Percentiles rank a stretch among this genome's conserved stretches.
Conservation (phyloP, 2,113 vertebrate genomes). For the Trichechus manatus region DNA sequence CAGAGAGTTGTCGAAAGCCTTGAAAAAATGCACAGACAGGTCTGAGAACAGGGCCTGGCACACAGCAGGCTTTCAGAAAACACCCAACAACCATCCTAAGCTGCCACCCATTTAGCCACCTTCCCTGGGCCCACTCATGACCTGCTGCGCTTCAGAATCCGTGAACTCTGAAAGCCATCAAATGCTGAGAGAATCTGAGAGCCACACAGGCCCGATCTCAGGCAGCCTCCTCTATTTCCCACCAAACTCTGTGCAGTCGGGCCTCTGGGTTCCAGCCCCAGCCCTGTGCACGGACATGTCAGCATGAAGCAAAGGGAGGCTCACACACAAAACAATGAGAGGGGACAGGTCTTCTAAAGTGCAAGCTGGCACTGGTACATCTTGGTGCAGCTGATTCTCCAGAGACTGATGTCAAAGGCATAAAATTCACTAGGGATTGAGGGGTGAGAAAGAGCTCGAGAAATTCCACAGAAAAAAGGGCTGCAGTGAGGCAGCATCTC, state of each 20-base stretch:
- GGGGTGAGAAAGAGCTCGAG: not conserved
- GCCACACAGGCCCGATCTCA: accelerated
- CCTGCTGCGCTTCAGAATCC: not conserved
- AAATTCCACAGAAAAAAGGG: not conserved
- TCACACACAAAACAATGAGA: not conserved
- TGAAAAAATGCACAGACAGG: not conserved
- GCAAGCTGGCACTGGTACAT: not conserved
- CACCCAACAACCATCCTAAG: not conserved
- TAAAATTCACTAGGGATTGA: not conserved
- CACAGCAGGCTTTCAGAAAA: not conserved
- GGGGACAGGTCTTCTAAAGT: not conserved
- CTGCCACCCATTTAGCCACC: too few relatives aligned
- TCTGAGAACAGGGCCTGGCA: not conserved
- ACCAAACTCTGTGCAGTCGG: not conserved
- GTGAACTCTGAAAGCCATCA: not conserved
- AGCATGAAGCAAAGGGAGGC: not conserved
- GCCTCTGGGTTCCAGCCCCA: not conserved
- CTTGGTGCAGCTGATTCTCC: not conserved
- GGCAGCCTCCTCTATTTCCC: not conserved
- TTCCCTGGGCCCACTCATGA: not conserved
- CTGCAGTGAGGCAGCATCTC: not conserved
- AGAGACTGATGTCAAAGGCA: not conserved
- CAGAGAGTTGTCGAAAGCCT: not conserved
- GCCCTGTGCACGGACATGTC: not conserved
- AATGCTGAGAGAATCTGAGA: not conserved